Conservation (phyloP, 2,888 invertebrate species). For the Drosophila percnosoma region DNA sequence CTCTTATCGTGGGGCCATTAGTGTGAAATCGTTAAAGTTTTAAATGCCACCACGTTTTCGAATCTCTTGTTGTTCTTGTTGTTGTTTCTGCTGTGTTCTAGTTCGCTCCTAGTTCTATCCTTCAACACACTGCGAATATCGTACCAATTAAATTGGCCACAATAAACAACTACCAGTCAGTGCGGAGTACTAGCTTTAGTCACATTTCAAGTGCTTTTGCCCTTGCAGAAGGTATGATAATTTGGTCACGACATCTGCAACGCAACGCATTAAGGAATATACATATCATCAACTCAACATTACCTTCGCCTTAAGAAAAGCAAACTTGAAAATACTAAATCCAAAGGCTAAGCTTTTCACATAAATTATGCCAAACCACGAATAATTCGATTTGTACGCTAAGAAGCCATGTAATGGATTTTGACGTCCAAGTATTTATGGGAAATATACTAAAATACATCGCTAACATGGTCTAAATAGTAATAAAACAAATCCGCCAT, state of each 20-base stretch:
- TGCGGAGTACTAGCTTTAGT: constrained; percentile 50
- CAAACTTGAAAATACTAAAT: not conserved
- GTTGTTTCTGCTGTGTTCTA: constrained; percentile 32
- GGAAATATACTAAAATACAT: not conserved
- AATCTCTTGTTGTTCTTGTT: constrained; percentile 28
- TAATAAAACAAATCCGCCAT: not conserved
- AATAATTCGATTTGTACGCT: not conserved
- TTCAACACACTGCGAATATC: constrained; percentile 55
- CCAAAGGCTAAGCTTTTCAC: not conserved
- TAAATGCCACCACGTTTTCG: constrained; percentile 76
- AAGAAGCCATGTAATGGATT: not conserved
- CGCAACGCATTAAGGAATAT: not conserved
- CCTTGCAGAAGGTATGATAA: constrained; percentile 3
- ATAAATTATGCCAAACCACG: not conserved
- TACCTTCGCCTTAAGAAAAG: not conserved
- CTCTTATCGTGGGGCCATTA: constrained; percentile 73
- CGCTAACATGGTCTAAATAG: not conserved
- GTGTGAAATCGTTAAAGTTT: constrained; percentile 77
- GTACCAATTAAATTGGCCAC: constrained; percentile 70
- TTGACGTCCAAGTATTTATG: not conserved
- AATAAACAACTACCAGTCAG: constrained; percentile 36
- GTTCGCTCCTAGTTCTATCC: constrained; percentile 27
- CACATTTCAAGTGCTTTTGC: constrained; percentile 50
- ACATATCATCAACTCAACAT: not conserved
- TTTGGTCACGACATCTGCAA: constrained; percentile 5